These are phyloP conservation scores for Galago senegalensis DNA, from an alignment of 2,797 vertebrate species.

Conservation along the genomic window DNA sequence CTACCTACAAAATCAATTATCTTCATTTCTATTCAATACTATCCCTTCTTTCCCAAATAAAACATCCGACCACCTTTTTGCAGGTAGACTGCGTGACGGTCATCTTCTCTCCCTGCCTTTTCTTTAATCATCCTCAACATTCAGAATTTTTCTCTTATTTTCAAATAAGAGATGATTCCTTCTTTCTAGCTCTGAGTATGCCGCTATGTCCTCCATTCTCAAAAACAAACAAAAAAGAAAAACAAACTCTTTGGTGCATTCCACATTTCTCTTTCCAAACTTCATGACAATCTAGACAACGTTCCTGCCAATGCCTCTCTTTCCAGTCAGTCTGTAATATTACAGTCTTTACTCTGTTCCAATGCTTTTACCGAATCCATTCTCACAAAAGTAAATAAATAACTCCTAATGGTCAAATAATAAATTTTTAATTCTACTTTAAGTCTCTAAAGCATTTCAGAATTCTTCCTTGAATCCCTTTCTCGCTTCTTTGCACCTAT, in stretches of 20 bases:
- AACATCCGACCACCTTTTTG: neutral
- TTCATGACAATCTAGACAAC: neutral
- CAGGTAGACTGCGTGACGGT: neutral
- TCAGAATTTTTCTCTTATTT: neutral
- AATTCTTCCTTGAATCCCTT: neutral
- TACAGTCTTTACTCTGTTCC: neutral
- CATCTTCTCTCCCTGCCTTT: neutral
- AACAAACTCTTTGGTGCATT: neutral
- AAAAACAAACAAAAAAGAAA: neutral
- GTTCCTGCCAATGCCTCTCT: neutral
- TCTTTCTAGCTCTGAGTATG: neutral
- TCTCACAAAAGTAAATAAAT: neutral
- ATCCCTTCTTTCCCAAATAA: neutral
- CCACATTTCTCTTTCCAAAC: neutral
- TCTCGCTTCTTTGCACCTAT: neutral
- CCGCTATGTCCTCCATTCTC: neutral
- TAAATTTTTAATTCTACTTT: neutral
- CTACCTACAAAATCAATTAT: neutral
- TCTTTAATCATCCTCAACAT: neutral
- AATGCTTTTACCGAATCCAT: neutral
- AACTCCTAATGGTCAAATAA: neutral
- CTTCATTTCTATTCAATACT: slow-evolving; percentile 29
- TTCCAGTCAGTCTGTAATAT: neutral
- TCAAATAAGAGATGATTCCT: neutral
- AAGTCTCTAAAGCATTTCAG: neutral